These are phyloP conservation scores for Aix galericulata DNA, from an alignment of 2,113 vertebrate genomes.

Conservation along the genomic window DNA sequence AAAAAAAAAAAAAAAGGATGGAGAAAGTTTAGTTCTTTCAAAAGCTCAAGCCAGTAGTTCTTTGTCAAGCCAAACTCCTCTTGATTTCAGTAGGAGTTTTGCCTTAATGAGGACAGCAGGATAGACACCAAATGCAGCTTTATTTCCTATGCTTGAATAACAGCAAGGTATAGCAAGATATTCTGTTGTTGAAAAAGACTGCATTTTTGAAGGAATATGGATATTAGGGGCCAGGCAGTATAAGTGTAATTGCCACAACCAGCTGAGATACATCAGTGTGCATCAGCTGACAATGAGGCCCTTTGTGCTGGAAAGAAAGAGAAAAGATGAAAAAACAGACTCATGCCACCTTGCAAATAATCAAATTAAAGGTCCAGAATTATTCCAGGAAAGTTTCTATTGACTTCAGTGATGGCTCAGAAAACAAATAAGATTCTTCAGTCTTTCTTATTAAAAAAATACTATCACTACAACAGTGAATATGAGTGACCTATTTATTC, in stretches of 20 bases:
- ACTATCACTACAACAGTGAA: neutral
- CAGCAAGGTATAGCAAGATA: constrained; percentile 7
- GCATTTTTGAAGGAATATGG: neutral
- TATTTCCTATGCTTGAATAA: neutral
- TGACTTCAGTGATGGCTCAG: neutral
- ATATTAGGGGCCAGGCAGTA: neutral
- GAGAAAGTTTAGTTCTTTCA: neutral
- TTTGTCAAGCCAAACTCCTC: neutral
- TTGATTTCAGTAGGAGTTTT: constrained; percentile 31
- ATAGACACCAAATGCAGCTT: constrained; percentile 15
- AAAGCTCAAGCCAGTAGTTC: neutral
- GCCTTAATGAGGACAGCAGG: constrained; percentile 42
- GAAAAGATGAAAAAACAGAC: neutral
- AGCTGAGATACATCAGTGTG: constrained; percentile 9
- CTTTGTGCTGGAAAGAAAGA: constrained; percentile 23
- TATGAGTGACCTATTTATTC: constrained; percentile 17
- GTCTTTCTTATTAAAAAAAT: neutral
- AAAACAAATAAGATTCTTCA: neutral
- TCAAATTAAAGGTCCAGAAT: constrained; percentile 21
- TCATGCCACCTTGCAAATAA: neutral
- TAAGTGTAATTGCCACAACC: neutral
- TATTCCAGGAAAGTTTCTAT: constrained; percentile 5
- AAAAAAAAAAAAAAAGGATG: neutral
- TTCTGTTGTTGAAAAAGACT: neutral
- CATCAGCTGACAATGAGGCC: constrained; percentile 5